Evolutionary conservation across 2,113 vertebrate genomes (phyloP).

Genomic region (Grus americana): DNA sequence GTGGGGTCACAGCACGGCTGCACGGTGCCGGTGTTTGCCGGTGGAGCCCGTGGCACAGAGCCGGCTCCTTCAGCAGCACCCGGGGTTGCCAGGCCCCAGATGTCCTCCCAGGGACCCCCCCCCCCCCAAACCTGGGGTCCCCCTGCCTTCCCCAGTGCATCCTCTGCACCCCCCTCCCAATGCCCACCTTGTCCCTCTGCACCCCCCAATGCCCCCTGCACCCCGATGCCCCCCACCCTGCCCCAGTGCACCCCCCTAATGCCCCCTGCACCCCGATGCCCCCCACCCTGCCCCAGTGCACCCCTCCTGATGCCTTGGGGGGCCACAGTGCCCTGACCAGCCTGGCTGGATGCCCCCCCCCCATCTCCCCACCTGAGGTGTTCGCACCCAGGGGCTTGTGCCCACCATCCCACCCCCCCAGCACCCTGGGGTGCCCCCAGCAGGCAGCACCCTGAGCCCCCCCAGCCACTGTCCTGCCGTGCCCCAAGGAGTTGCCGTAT

Average conservation of each 20-base stretch:
- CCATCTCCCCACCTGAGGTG: no score
- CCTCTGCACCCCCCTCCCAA: background rate
- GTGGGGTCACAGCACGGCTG: background rate
- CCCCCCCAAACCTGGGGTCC: no score
- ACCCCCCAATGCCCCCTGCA: background rate
- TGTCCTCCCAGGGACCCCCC: background rate
- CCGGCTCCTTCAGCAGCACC: background rate
- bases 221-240: background rate
- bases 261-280: background rate
- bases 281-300: background rate
- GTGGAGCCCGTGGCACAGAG: rapidly evolving
- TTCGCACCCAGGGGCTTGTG: background rate
- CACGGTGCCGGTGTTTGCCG: rapidly evolving
- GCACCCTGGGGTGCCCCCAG: background rate
- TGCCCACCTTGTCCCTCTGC: no score
- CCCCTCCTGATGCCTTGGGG: no score
- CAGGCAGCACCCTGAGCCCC: background rate
- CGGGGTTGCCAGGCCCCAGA: background rate
- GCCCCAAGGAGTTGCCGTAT: rapidly evolving
- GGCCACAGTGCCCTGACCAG: background rate
- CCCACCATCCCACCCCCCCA: rapidly evolving
- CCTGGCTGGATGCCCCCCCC: background rate
- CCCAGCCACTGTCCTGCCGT: background rate
- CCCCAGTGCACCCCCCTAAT: background rate
- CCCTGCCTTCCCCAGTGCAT: background rate